Evolutionary conservation across 2,888 invertebrate species (phyloP), one percentile per base, ranked within the genome.

Genomic region (Merodon equestris): DNA sequence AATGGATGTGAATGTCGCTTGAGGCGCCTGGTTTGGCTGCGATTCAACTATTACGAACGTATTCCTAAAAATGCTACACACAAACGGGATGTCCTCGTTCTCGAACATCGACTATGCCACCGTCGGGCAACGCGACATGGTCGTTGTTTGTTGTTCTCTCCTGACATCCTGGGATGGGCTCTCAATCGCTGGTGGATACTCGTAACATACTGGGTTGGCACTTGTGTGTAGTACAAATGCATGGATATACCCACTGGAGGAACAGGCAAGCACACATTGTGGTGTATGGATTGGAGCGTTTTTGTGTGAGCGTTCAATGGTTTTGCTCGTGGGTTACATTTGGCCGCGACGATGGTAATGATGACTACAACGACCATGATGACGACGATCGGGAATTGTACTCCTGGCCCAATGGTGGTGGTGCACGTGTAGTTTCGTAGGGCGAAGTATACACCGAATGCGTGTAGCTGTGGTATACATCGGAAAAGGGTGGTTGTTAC

Each of bases 1-100:
- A 81, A 81, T 81, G 75, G 81, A 74, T 81, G 81, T 75, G 81
- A 81, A 81, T 75, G 81, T 81, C 81, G 75, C 81, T 81, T 71
- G 75, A 75, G 81, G 81, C 81, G 75, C 75, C 81, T 81, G 81
- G 81, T 75, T 81, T 81, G 81, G 81, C 81, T 81, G 56, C 66
- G 81, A 81, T 75, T 81, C 81, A 81, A 71, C 81, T 81, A 75
- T n/a, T n/a, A n/a, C n/a, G n/a, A n/a, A n/a, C n/a, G n/a, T n/a
- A n/a, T 81, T 81, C 70, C 67, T 79, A 68, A 74, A 79, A 74
- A 70, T 18, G 68, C 68, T 74, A 74, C 79, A 74, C 40, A n/a
- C 3, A 40, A n/a, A 40, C 68, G 73, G 60, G 53, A 54, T 70
- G 75, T 75, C 27, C 27, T 27, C 27, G 70, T 71, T 68, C 71